A percentile compares a stretch with the other conserved stretches of the same genome.
Conservation (phyloP, 2,888 invertebrate genomes). For the Nemurella pictetii region DNA sequence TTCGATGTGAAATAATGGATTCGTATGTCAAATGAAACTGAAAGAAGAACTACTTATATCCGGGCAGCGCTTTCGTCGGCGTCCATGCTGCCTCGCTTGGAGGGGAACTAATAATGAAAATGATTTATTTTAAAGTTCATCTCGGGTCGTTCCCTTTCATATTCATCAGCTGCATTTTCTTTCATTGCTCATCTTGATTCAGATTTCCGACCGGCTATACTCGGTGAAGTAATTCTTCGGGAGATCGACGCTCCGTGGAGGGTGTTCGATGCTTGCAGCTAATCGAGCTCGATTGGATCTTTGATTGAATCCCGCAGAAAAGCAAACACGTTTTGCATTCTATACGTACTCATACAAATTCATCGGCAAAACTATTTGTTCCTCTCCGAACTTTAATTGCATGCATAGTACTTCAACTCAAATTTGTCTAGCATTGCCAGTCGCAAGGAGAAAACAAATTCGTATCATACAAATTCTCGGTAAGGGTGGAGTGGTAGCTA, state of each 20-base stretch:
- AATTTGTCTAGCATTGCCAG: not conserved
- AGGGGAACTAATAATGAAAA: not conserved
- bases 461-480: slow-evolving; percentile 1
- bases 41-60: not conserved
- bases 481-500: not conserved
- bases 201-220: too few relatives aligned
- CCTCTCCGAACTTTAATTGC: not conserved
- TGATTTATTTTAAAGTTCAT: not conserved
- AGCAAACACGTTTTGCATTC: not conserved
- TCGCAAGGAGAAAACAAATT: not conserved
- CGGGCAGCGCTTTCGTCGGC: not conserved
- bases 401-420: not conserved
- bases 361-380: not conserved
- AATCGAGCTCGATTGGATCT: not conserved
- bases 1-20: not conserved
- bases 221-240: not conserved
- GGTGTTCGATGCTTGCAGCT: not conserved
- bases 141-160: not conserved
- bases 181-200: not conserved
- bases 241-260: not conserved
- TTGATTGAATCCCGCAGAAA: not conserved
- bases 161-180: not conserved
- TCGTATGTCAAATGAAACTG: not conserved
- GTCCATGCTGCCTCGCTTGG: not conserved
- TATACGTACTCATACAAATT: not conserved